Evolutionary conservation across 1,140 invertebrate genomes (phyloP).

Genomic region (Dendroctonus valens): DNA sequence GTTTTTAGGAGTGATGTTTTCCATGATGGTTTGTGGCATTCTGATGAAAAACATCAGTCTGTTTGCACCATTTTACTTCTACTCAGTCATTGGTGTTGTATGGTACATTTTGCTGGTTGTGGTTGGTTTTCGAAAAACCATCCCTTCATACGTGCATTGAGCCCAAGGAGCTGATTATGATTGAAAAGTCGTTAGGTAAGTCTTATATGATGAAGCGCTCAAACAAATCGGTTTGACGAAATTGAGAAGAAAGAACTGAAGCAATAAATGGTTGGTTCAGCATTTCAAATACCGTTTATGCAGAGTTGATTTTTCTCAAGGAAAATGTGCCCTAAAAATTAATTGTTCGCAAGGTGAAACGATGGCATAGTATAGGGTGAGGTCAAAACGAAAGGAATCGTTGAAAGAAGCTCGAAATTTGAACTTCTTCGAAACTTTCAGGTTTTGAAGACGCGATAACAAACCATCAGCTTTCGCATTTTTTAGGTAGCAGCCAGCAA

Average conservation of each 20-base stretch:
- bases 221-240: too few species aligned
- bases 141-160: constrained; percentile 91
- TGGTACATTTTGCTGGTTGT: constrained; percentile 55
- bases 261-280: too few species aligned
- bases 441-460: background rate
- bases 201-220: too few species aligned
- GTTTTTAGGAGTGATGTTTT: constrained; percentile 68
- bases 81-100: constrained; percentile 70
- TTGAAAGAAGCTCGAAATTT: too few species aligned
- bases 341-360: too few species aligned
- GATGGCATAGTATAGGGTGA: too few species aligned
- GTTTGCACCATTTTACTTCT: constrained; percentile 97
- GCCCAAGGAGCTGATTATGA: constrained; percentile 88
- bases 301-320: too few species aligned
- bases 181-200: constrained; percentile 81
- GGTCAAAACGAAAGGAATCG: too few species aligned
- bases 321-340: too few species aligned
- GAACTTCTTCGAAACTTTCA: too few species aligned
- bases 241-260: too few species aligned
- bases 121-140: constrained; percentile 82
- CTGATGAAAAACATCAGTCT: constrained; percentile 87
- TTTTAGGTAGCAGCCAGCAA: constrained; percentile 63
- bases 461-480: background rate
- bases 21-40: constrained; percentile 92
- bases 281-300: too few species aligned